These are phyloP conservation scores for Dyspetes luteomarginatus DNA, from an alignment of 2,888 invertebrate genomes.

Conservation along the genomic window DNA sequence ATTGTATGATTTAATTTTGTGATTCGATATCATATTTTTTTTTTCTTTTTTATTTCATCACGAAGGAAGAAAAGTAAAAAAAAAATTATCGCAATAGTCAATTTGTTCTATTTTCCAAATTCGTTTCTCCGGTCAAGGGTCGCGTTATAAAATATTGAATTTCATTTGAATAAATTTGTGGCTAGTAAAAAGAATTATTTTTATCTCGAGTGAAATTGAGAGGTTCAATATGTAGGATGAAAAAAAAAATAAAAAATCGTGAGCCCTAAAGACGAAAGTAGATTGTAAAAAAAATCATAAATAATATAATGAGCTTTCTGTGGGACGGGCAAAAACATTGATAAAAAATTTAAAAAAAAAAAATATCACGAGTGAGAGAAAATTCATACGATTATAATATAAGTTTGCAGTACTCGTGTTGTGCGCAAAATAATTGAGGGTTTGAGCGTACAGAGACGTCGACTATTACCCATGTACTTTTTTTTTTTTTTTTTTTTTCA, in stretches of 20 bases:
- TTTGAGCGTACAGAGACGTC: constrained; percentile 55
- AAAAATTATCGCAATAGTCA: background rate
- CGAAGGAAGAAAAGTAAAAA: background rate
- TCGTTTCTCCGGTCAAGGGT: too few relatives aligned
- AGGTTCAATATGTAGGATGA: constrained; percentile 15
- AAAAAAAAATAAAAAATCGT: constrained; percentile 7
- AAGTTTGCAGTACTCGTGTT: constrained; percentile 5
- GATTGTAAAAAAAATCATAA: too few relatives aligned
- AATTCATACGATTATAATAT: constrained; percentile 38
- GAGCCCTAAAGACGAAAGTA: too few relatives aligned
- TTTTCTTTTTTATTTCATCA: too few relatives aligned
- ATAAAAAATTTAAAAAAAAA: background rate
- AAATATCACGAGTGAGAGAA: constrained; percentile 20
- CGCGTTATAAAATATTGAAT: too few relatives aligned
- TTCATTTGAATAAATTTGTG: too few relatives aligned
- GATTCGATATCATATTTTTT: too few relatives aligned
- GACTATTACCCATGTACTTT: constrained; percentile 41
- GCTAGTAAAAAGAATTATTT: too few relatives aligned
- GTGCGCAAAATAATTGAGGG: constrained; percentile 46
- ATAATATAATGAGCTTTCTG: too few relatives aligned
- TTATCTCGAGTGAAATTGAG: background rate
- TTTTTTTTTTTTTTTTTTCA: background rate
- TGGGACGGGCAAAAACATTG: background rate
- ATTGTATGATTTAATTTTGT: too few relatives aligned
- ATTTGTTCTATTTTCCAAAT: too few relatives aligned